These are phyloP conservation scores for Poecilobothrus nobilitatus DNA, from an alignment of 2,888 invertebrate genomes.

Conservation along the genomic window DNA sequence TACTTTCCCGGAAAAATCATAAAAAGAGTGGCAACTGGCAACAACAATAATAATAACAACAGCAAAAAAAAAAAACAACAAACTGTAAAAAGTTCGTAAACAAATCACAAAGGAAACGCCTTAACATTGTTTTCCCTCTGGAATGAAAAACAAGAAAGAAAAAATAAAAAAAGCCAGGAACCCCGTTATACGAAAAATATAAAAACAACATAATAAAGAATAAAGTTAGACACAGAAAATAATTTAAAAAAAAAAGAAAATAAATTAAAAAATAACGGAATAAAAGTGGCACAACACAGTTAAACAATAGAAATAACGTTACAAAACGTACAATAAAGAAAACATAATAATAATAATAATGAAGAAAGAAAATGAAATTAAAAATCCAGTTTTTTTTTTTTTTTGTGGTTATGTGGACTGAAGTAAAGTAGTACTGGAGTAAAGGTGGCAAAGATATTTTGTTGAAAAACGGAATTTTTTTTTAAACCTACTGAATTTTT, in stretches of 20 bases:
- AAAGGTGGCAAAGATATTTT: too few species aligned
- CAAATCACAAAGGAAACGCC: slow-evolving; percentile 6
- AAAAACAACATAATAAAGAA: not conserved
- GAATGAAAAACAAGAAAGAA: not conserved
- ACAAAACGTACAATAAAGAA: too few species aligned
- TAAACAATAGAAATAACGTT: not conserved
- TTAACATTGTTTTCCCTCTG: slow-evolving; percentile 1
- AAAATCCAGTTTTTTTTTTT: too few species aligned
- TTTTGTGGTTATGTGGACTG: too few species aligned
- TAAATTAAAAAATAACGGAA: not conserved
- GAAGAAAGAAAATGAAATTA: too few species aligned
- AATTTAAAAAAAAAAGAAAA: not conserved
- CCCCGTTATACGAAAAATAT: not conserved
- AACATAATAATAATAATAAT: too few species aligned
- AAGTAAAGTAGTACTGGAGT: too few species aligned
- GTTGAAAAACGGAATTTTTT: too few species aligned
- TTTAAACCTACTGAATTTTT: too few species aligned
- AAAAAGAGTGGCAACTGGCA: not conserved
- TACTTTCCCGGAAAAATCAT: not conserved
- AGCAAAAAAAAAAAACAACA: not conserved
- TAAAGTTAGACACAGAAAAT: too few species aligned
- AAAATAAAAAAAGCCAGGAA: not conserved
- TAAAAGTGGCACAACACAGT: not conserved
- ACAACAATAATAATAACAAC: not conserved
- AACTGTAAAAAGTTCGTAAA: not conserved